Base-by-base conservation (phyloP, 2,797 vertebrate species). In the Lepus oiostolus region DNA sequence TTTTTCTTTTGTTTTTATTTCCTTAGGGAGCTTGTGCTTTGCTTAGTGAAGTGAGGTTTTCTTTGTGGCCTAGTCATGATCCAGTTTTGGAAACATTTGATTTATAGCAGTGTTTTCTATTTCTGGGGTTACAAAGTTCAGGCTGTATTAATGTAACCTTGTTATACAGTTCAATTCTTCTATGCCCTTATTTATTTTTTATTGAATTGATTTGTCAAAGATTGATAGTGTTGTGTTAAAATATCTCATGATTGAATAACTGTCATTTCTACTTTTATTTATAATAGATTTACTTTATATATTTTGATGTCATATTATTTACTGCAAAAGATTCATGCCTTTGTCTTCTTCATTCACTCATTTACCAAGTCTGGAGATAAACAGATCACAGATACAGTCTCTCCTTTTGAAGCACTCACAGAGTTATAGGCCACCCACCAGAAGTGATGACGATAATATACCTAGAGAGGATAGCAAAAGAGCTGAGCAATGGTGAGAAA, bases 191-290 rank as follows among this genome's bases (percentile, higher is more conserved):
- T 95, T 95, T 96, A 95, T 95, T 92, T 93, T 95, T 95, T 96
- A 97, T 94, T 93, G 58, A 94, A 96, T 97, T 96, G 50, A 79
- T 82, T 94, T 96, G 94, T 94, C 96, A 94, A 88, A 96, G 97
- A 97, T 96, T 85, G 96, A 97, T 97, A 90, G 90, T 86, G n/a
- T 88, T 94, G 24, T 72, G 65, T 91, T 96, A 94, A 96, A 96
- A 90, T 95, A 92, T 63, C 93, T 94, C 50, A 54, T 90, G 90
- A 93, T 96, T 81, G 30, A 2, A 62, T 93, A 94, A 76, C 94
- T 96, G 92, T 93, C 96, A 19, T 94, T 90, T 95, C 88, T 92
- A 19, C 62, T 97, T 97, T 88, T 1, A 77, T 88, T 96, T 95
- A 54, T 89, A 88, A 91, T 50, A 42, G 28, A 85, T 96, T 95